Conservation (phyloP, 2,797 vertebrate genomes). For the Falco biarmicus region DNA sequence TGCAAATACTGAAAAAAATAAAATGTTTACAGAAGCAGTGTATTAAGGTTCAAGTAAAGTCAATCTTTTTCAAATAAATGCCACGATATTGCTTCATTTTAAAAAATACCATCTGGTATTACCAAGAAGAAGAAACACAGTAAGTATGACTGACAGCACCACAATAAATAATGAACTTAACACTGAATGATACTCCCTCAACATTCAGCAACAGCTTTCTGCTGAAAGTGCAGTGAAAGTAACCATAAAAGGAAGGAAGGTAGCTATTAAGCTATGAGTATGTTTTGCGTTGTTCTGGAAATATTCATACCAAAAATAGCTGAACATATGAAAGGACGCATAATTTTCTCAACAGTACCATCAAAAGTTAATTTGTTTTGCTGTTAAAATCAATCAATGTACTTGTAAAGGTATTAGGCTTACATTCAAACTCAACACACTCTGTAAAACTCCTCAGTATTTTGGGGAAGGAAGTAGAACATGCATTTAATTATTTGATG, state of each 20-base stretch:
- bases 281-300: background rate
- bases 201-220: background rate
- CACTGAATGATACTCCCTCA: background rate
- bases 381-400: background rate
- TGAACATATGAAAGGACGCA: background rate
- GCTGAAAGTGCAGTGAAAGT: background rate
- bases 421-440: background rate
- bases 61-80: background rate
- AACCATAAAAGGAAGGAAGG: background rate
- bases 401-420: background rate
- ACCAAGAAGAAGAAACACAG: background rate
- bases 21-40: background rate
- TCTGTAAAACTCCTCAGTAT: background rate
- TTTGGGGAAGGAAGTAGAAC: background rate
- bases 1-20: conserved; percentile 85
- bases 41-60: background rate
- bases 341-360: background rate
- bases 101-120: background rate
- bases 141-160: background rate
- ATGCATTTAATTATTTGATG: background rate
- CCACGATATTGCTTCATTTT: background rate
- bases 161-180: background rate
- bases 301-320: background rate
- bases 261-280: background rate
- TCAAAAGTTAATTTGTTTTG: background rate